A percentile compares a stretch with the other conserved stretches of the same genome.
Conservation (phyloP, 2,888 invertebrate species). For the Mesoligia furuncula region DNA sequence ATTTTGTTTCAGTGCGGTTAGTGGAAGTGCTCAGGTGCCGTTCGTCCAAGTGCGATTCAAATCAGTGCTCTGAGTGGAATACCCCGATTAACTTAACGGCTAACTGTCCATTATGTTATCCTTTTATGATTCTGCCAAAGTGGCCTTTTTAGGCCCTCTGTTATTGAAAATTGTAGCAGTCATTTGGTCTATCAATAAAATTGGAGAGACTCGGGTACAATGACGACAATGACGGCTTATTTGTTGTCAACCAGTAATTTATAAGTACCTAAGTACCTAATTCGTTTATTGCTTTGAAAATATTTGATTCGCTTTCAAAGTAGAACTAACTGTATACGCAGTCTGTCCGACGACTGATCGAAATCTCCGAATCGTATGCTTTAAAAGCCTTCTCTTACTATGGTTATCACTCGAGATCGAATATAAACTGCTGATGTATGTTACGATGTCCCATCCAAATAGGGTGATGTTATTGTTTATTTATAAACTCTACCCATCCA, state of each 20-base stretch:
- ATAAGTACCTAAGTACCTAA: too few relatives aligned
- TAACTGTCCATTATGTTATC: too few relatives aligned
- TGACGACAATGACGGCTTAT: background rate
- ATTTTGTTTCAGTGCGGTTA: too few relatives aligned
- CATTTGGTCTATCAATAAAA: background rate
- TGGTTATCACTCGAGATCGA: slow-evolving; percentile 81
- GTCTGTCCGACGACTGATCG: slow-evolving; percentile 9
- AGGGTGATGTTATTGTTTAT: slow-evolving; percentile 88
- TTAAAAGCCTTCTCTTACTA: slow-evolving; percentile 73
- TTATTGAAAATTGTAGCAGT: background rate
- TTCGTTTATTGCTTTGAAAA: background rate
- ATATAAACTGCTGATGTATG: slow-evolving; percentile 82
- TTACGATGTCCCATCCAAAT: slow-evolving; percentile 83
- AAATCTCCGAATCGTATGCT: slow-evolving; percentile 56
- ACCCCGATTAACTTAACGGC: too few relatives aligned
- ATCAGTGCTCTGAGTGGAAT: too few relatives aligned
- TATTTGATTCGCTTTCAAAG: background rate
- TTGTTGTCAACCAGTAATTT: background rate
- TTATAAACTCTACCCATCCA: slow-evolving; percentile 83
- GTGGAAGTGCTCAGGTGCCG: too few relatives aligned
- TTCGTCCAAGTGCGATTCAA: too few relatives aligned
- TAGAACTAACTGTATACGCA: background rate
- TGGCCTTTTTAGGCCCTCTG: too few relatives aligned
- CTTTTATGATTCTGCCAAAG: too few relatives aligned
- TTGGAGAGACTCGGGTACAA: background rate